Evolutionary conservation across 2,888 invertebrate species (phyloP), one percentile per base, ranked within the genome.

Genomic region (Amblyjoppa fuscipennis): DNA sequence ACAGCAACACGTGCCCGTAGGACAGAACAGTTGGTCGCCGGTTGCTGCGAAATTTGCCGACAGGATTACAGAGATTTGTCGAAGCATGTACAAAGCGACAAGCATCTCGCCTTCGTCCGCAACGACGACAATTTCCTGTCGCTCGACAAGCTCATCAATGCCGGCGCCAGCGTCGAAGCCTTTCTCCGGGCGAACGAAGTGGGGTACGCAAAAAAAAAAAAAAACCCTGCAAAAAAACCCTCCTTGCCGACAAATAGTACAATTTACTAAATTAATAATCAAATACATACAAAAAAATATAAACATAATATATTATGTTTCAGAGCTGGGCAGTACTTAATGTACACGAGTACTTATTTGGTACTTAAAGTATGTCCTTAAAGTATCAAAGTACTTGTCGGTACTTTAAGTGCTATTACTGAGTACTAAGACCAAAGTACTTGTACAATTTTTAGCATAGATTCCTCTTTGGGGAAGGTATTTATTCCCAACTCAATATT

Each of bases 1-100:
- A 92, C 93, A 89, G 91, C 92, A 89, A 91, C 92, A 88, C 93
- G 93, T 88, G 90, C 92, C 89, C 93, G 93, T 84, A 92, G 93
- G 89, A 91, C 93, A 71, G 93, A 93, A 92, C 93, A 94, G 87
- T 87, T 93, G 86, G 93, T 92, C 76, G 91, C 94, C 64, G 97
- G 97, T 25, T 97, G 97, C 92, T 97, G 97, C 94, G 97, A 97
- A 94, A 96, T 98, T 93, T 98, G 98, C 94, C 97, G 96, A 92
- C 94, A 96, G 71, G 97, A 97, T 90, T 98, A 97, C 93, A 95
- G 95, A 83, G 96, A 96, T 91, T 95, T 97, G 16, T 95, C 96
- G 20, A 95, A 96, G 87, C 98, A 98, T 92, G 94, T 97, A 28
- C 96, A 96, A 88, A 97, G 97, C 45, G 96, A 97, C 89, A 96